Percentiles rank a stretch among this genome's conserved stretches.
Evolutionary conservation across 2,113 vertebrate species (phyloP).

Genomic region (Pyxicephalus adspersus): DNA sequence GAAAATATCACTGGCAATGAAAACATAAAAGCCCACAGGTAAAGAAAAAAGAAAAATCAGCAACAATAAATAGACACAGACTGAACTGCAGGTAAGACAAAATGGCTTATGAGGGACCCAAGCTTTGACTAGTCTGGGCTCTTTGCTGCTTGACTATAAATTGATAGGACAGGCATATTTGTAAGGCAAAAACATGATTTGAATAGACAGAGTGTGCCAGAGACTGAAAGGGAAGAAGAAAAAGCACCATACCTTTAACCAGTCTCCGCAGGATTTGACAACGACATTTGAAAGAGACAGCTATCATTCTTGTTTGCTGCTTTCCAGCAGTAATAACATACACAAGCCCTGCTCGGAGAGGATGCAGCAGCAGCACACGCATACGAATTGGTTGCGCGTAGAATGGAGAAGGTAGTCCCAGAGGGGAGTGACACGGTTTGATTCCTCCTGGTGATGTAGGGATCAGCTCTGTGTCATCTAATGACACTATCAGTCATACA

Average conservation of each 20-base stretch:
- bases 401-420: slow-evolving; percentile 76
- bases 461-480: slow-evolving; percentile 73
- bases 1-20: background rate
- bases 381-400: slow-evolving; percentile 77
- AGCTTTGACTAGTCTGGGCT: slow-evolving; percentile 58
- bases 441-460: slow-evolving; percentile 79
- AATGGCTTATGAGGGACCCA: slow-evolving; percentile 36
- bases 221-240: slow-evolving; percentile 60
- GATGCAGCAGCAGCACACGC: slow-evolving; percentile 65
- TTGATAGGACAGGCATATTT: slow-evolving; percentile 61
- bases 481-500: slow-evolving; percentile 73
- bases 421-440: slow-evolving; percentile 77
- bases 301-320: slow-evolving; percentile 90
- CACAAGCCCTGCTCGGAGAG: slow-evolving; percentile 72
- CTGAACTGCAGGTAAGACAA: slow-evolving; percentile 12
- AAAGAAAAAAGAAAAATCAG: background rate
- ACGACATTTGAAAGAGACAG: slow-evolving; percentile 98
- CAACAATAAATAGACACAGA: slow-evolving; percentile 8
- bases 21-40: background rate
- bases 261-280: slow-evolving; percentile 96
- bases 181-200: slow-evolving; percentile 64
- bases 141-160: slow-evolving; percentile 72
- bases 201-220: slow-evolving; percentile 56
- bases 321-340: slow-evolving; percentile 67
- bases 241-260: slow-evolving; percentile 89